These are phyloP conservation scores for Orchesella cincta DNA, from an alignment of 1,140 invertebrate genomes.

Conservation along the genomic window DNA sequence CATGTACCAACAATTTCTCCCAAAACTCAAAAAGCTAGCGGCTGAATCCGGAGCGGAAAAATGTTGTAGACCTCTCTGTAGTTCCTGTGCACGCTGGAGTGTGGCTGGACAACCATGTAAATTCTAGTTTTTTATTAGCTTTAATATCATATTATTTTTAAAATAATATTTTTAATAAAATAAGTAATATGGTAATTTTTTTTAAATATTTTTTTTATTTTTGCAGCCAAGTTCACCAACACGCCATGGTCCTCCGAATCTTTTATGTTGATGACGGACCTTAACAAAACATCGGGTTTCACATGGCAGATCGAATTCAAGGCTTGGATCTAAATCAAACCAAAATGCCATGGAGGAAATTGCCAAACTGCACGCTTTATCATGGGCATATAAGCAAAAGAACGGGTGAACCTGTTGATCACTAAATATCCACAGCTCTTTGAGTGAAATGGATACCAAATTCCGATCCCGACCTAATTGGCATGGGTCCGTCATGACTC, in stretches of 20 bases:
- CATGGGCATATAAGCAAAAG: constrained; percentile 53
- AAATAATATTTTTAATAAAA: too few species aligned
- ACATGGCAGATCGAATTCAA: constrained; percentile 59
- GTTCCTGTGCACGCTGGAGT: constrained; percentile 8
- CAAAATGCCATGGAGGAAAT: constrained; percentile 62
- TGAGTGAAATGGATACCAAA: background rate
- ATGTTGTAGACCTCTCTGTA: background rate
- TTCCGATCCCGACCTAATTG: background rate
- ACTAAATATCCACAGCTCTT: background rate
- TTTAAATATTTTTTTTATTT: background rate
- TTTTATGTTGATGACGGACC: constrained; percentile 68
- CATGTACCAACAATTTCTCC: constrained; percentile 33
- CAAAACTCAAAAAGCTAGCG: constrained; percentile 22
- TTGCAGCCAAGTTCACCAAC: background rate
- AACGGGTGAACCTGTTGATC: background rate
- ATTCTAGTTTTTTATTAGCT: too few species aligned
- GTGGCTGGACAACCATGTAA: background rate
- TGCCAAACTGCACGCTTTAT: constrained; percentile 68
- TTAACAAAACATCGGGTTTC: constrained; percentile 59
- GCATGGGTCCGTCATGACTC: background rate
- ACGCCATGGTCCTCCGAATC: constrained; percentile 57
- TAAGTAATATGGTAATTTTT: too few species aligned
- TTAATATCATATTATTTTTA: too few species aligned
- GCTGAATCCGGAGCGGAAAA: background rate
- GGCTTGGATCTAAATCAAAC: constrained; percentile 61